Evolutionary conservation across 2,113 vertebrate genomes (phyloP).

Genomic region (Narcine bancroftii): DNA sequence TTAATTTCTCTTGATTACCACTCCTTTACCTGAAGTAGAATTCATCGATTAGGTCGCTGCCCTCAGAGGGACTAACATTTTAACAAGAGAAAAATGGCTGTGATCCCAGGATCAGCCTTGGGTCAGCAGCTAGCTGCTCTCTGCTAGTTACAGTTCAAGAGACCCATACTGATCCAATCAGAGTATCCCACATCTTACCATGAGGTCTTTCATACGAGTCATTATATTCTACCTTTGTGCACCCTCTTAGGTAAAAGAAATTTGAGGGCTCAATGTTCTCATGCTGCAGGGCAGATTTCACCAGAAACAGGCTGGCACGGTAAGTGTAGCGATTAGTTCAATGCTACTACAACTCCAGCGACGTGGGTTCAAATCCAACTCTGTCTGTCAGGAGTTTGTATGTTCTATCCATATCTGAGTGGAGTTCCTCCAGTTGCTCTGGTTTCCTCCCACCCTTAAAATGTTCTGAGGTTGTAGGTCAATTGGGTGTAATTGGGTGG

Average conservation of each 20-base stretch:
- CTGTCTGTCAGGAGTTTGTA: too few relatives aligned
- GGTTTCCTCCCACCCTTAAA: too few relatives aligned
- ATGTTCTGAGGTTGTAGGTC: too few relatives aligned
- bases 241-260: background rate
- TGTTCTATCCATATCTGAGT: too few relatives aligned
- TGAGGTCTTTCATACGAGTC: background rate
- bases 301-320: background rate
- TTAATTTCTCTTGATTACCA: background rate
- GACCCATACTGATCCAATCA: background rate
- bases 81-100: background rate
- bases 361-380: too few relatives aligned
- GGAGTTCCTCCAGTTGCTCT: too few relatives aligned
- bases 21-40: too few relatives aligned
- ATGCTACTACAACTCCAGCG: too few relatives aligned
- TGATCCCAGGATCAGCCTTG: background rate
- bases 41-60: background rate
- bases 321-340: too few relatives aligned
- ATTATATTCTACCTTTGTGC: background rate
- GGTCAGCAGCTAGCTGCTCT: background rate
- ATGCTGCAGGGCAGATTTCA: background rate
- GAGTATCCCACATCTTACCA: too few relatives aligned
- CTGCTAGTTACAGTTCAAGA: background rate
- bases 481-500: too few relatives aligned
- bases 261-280: too few relatives aligned
- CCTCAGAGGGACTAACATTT: background rate